Base-by-base conservation (phyloP, 2,888 invertebrate genomes). In the Dryobotodes eremita region DNA sequence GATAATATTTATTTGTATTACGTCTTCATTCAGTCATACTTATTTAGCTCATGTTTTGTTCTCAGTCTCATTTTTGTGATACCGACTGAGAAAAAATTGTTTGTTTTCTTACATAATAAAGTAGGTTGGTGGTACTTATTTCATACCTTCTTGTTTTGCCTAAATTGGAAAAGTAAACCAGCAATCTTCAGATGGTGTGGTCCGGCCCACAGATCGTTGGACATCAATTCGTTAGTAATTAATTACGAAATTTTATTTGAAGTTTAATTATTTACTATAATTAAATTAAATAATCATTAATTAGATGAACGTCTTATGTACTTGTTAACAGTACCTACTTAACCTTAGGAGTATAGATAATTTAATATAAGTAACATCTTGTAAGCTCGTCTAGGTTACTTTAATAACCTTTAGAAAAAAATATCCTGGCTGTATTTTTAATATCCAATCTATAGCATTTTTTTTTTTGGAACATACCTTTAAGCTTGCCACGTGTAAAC, bases 401-500 rank as follows among this genome's bases (percentile, higher is more conserved):
- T 42, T 23, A 55, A 17, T 17, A 23, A 5, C 17, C 23, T 23
- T 50, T 23, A 11, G 4, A 11, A 61, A 48, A 68, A 64, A 55
- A 61, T 1, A 31, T 15, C 15, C 1, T 6, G 1, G 4, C 23
- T 26, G 23, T 13, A 69, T n/a, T 57, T 26, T 71, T 46, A 50
- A 15, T 42, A 61, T 1, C 1, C 10, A 62, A 59, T 46, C 3
- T 48, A 15, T 36, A n/a, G 10, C 10, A 61, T 36, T n/a, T 1
- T 31, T 1, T 31, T 10, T 17, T 50, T 75, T 20, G 75, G 53
- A 53, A 88, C 77, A 42, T n/a, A 81, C 86, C 88, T 80, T 89
- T 89, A 87, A 88, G 68, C 46, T 72, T 26, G 87, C 86, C 92
- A 92, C 92, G 92, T 92, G 92, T 92, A 92, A 88, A 11, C 82